Percentiles rank a stretch among this genome's conserved stretches.
Conservation (phyloP, 2,113 vertebrate genomes). For the Spermophilus dauricus region DNA sequence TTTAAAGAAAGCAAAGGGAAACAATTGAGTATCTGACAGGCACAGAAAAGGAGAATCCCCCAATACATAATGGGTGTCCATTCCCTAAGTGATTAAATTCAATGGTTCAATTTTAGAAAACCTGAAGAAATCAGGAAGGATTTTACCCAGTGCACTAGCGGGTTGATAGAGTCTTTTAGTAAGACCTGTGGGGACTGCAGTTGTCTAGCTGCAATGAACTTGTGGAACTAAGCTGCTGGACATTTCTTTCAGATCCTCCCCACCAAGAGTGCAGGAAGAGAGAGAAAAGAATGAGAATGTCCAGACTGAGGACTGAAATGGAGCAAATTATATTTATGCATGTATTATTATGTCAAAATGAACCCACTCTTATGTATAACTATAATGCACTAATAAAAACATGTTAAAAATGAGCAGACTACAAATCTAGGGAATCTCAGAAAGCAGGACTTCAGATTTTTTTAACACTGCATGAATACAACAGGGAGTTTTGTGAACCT, state of each 20-base stretch:
- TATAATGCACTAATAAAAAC: too few species aligned
- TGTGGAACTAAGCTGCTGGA: too few species aligned
- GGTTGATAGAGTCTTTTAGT: too few species aligned
- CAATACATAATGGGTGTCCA: neutral
- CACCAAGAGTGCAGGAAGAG: neutral
- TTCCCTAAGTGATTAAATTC: neutral
- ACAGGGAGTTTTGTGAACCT: neutral
- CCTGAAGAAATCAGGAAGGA: neutral
- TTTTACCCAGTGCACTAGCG: accelerated
- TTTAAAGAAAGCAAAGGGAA: neutral
- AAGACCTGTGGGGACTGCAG: neutral
- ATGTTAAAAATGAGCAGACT: too few species aligned
- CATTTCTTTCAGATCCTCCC: neutral
- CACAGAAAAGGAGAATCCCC: neutral
- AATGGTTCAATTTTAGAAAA: neutral
- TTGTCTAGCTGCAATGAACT: too few species aligned
- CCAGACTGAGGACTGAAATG: neutral
- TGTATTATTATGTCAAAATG: too few species aligned
- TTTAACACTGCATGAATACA: neutral
- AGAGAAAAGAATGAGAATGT: neutral
- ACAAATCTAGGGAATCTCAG: neutral
- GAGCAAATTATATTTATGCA: too few species aligned
- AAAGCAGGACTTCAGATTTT: neutral
- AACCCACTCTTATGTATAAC: too few species aligned
- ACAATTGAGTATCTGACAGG: neutral